phyloP scores from a whole-genome alignment of 1,140 invertebrate species.

The Orchestia grillus region DNA sequence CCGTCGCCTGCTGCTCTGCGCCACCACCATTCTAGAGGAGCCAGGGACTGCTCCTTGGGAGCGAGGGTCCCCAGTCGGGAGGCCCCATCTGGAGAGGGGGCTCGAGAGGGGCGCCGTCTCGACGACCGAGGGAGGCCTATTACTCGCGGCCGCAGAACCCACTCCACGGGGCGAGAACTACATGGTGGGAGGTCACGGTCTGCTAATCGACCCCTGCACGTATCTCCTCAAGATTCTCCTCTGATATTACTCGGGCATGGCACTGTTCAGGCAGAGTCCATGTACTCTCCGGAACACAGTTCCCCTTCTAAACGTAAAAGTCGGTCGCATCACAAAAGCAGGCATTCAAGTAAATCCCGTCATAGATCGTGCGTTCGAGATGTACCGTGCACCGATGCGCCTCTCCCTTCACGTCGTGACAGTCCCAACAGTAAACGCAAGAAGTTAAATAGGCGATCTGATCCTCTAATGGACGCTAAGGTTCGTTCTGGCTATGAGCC shows the following conservation, averaged over 20 bases:
- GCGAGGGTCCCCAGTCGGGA: background rate
- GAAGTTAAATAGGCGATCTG: slow-evolving; percentile 26
- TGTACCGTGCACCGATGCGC: background rate
- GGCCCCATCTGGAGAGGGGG: background rate
- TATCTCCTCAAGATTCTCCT: background rate
- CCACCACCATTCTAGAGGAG: background rate
- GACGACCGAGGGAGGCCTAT: slow-evolving; percentile 1
- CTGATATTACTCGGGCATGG: background rate
- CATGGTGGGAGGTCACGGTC: background rate
- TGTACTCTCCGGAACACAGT: background rate
- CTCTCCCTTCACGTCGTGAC: background rate
- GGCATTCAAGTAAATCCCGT: background rate
- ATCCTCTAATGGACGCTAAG: background rate
- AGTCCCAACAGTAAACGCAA: background rate
- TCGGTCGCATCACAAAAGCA: background rate
- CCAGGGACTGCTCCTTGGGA: background rate
- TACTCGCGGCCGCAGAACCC: background rate
- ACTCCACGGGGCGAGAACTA: background rate
- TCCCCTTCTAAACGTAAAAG: background rate
- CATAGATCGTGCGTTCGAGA: slow-evolving; percentile 9
- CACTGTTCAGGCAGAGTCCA: background rate
- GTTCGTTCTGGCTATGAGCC: slow-evolving; percentile 26
- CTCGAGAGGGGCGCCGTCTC: background rate
- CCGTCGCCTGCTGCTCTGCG: background rate
- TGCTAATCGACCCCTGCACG: background rate